Percentiles rank a stretch among this genome's conserved stretches.
These are phyloP conservation scores for Enchytraeus crypticus DNA, from an alignment of 2,888 invertebrate genomes.

Conservation along the genomic window DNA sequence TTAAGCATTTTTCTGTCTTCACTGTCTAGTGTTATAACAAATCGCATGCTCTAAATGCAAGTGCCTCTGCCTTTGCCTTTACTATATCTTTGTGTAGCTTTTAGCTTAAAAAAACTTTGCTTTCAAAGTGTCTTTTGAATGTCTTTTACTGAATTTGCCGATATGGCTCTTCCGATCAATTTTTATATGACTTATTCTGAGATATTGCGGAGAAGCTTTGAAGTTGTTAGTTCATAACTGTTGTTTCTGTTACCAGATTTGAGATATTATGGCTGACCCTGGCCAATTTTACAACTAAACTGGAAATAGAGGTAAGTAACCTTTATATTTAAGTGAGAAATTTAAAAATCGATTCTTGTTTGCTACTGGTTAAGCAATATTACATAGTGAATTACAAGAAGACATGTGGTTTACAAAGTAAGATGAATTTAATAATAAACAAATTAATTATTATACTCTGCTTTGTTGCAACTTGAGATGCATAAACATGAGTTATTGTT, in stretches of 20 bases:
- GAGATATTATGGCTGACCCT: constrained; percentile 78
- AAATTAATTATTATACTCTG: neutral
- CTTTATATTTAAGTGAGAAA: neutral
- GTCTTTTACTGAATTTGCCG: too few relatives aligned
- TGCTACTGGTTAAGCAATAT: neutral
- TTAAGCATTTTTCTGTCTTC: too few relatives aligned
- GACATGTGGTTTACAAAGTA: too few relatives aligned
- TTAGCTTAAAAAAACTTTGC: too few relatives aligned
- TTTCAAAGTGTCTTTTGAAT: too few relatives aligned
- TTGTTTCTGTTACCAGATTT: constrained; percentile 38
- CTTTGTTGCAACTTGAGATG: neutral
- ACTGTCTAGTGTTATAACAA: too few relatives aligned
- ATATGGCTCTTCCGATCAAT: too few relatives aligned
- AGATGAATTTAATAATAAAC: too few relatives aligned
- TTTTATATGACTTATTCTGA: neutral
- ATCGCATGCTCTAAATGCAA: too few relatives aligned
- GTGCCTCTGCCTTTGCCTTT: too few relatives aligned
- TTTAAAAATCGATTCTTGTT: neutral
- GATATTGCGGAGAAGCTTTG: neutral
- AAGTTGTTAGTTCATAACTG: neutral
- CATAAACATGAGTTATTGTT: neutral
- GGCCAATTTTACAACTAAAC: constrained; percentile 74
- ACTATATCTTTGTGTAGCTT: too few relatives aligned
- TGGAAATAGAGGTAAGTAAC: constrained; percentile 54
- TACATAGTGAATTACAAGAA: too few relatives aligned